phyloP scores from a whole-genome alignment of 2,888 invertebrate genomes.

The Dexiosoma caninum region DNA sequence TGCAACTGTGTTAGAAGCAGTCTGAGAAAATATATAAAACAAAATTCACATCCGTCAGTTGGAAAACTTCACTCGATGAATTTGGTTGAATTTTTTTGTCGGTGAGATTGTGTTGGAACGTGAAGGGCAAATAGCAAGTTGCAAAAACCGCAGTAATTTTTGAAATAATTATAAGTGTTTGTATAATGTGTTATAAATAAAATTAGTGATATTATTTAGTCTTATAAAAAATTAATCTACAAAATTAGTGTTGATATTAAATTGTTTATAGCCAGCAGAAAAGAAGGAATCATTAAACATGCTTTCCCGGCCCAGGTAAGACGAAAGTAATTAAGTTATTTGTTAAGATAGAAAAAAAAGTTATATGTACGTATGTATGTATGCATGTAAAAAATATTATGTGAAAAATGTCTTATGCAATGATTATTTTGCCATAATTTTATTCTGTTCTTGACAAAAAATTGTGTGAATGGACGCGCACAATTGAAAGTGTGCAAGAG shows the following conservation, averaged over 20 bases:
- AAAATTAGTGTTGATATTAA: background rate
- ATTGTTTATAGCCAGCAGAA: conserved; percentile 55
- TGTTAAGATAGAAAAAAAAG: no score
- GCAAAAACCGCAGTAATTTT: conserved; percentile 18
- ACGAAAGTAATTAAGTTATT: background rate
- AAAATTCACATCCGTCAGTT: conserved; percentile 58
- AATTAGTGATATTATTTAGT: background rate
- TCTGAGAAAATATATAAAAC: background rate
- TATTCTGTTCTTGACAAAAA: conserved; percentile 23
- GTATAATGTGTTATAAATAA: conserved; percentile 27
- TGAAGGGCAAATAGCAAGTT: background rate
- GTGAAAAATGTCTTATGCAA: conserved; percentile 51
- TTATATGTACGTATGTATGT: no score
- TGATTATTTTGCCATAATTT: conserved; percentile 34
- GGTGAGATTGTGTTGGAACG: conserved; percentile 5
- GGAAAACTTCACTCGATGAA: conserved; percentile 64
- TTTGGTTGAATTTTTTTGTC: conserved; percentile 49
- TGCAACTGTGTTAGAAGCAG: conserved; percentile 35
- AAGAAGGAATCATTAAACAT: conserved; percentile 65
- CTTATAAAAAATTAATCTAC: background rate
- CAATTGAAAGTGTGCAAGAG: conserved; percentile 40
- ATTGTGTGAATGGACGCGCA: conserved; percentile 36
- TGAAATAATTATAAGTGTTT: conserved; percentile 1
- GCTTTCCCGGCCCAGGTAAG: conserved; percentile 75
- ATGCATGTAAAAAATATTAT: background rate